A percentile compares a stretch with the other conserved stretches of the same genome.
Conservation (phyloP, 2,113 vertebrate species). For the Xiphophorus couchianus region DNA sequence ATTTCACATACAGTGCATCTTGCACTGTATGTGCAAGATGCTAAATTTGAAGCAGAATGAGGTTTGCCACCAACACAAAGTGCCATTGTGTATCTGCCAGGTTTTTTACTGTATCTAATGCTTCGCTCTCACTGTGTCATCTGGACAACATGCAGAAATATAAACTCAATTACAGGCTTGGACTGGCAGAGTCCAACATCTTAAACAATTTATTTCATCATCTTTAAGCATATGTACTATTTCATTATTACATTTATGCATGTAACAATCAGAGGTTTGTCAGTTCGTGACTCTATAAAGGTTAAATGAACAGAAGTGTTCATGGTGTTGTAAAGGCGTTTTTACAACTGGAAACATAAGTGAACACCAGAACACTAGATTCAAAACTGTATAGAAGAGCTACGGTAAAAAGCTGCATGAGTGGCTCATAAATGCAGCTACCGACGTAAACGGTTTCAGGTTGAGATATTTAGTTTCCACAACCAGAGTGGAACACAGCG, state of each 20-base stretch:
- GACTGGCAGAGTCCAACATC: constrained; percentile 17
- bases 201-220: constrained; percentile 17
- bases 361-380: constrained; percentile 30
- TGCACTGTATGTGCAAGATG: constrained; percentile 12
- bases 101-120: constrained; percentile 46
- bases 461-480: constrained; percentile 60
- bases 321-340: constrained; percentile 33
- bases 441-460: constrained; percentile 50
- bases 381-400: constrained; percentile 45
- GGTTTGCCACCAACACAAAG: constrained; percentile 41
- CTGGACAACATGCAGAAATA: constrained; percentile 50
- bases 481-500: constrained; percentile 23
- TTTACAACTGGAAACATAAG: constrained; percentile 49
- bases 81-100: constrained; percentile 54
- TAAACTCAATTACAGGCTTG: constrained; percentile 39
- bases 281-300: constrained; percentile 4
- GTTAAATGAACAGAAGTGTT: constrained; percentile 16
- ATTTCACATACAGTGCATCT: not conserved
- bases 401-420: constrained; percentile 43
- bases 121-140: constrained; percentile 52
- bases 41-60: constrained; percentile 22
- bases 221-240: too few relatives aligned
- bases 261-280: constrained; percentile 14
- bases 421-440: constrained; percentile 56
- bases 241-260: constrained; percentile 14